phyloP scores from a whole-genome alignment of 2,888 invertebrate species.

The Silvanus unidentatus region DNA sequence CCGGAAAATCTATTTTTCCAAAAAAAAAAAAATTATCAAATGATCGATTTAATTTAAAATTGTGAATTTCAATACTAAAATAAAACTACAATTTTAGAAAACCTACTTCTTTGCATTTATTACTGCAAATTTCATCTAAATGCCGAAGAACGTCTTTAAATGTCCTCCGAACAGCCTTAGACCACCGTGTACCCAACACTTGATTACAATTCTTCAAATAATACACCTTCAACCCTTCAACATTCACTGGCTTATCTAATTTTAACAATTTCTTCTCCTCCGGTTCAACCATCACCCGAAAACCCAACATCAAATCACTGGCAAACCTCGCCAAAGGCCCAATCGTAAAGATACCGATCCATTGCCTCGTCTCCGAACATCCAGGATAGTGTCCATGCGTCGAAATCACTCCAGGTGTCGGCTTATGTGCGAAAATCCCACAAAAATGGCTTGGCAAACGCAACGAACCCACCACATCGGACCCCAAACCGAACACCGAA shows the following conservation, averaged over 20 bases:
- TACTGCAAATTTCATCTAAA: constrained; percentile 22
- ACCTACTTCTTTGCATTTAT: constrained; percentile 1
- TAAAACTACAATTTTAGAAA: background rate
- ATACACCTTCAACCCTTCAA: constrained; percentile 65
- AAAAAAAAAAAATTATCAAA: too few species aligned
- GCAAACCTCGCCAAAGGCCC: constrained; percentile 88
- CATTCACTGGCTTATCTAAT: constrained; percentile 49
- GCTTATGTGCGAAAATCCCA: constrained; percentile 91
- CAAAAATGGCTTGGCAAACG: constrained; percentile 86
- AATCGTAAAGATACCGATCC: constrained; percentile 67
- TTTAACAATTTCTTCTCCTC: constrained; percentile 44
- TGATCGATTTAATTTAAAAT: too few species aligned
- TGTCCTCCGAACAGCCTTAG: constrained; percentile 16
- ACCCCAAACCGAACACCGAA: constrained; percentile 75
- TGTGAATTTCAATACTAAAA: background rate
- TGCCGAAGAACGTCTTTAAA: constrained; percentile 23
- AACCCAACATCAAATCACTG: constrained; percentile 69
- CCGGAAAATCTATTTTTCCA: too few species aligned
- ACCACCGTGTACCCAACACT: too few species aligned
- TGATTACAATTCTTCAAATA: constrained; percentile 62
- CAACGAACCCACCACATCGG: constrained; percentile 86
- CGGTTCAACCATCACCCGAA: constrained; percentile 62
- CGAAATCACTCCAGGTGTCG: constrained; percentile 64
- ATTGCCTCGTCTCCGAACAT: constrained; percentile 54
- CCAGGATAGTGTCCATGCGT: constrained; percentile 64